Conservation (phyloP, 2,888 invertebrate species). For the Herminia tarsipennalis region DNA sequence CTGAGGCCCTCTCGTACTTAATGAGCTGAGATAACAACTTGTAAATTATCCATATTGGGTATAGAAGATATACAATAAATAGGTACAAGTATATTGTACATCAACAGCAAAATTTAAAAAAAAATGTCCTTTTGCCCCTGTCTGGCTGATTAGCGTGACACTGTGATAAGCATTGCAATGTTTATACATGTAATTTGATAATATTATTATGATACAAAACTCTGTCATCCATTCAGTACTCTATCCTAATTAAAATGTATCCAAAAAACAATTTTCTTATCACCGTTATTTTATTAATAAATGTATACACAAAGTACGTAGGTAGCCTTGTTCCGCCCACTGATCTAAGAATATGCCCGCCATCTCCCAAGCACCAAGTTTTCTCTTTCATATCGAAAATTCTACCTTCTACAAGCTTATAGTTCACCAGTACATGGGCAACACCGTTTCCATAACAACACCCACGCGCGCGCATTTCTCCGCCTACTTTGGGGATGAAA, state of each 20-base stretch:
- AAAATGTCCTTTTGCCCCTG: too few relatives aligned
- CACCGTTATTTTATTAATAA: too few relatives aligned
- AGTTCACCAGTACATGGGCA: slow-evolving; percentile 64
- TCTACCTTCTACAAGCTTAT: slow-evolving; percentile 58
- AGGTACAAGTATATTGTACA: too few relatives aligned
- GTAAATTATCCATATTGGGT: background rate
- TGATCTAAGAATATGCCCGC: background rate
- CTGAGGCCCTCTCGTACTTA: slow-evolving; percentile 15
- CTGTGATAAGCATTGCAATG: too few relatives aligned
- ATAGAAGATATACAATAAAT: background rate
- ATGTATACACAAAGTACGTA: too few relatives aligned
- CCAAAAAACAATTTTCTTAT: too few relatives aligned
- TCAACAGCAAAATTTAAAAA: too few relatives aligned
- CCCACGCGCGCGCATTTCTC: slow-evolving; percentile 74
- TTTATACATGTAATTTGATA: too few relatives aligned
- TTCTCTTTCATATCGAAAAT: slow-evolving; percentile 15
- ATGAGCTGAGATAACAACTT: slow-evolving; percentile 7
- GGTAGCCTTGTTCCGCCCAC: background rate
- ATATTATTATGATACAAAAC: too few relatives aligned
- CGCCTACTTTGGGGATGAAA: slow-evolving; percentile 70
- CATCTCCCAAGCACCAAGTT: background rate
- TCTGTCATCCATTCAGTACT: too few relatives aligned
- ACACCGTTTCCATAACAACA: slow-evolving; percentile 77
- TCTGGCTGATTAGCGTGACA: too few relatives aligned
- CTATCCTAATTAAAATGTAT: too few relatives aligned